Evolutionary conservation across 2,888 invertebrate species (phyloP).

Genomic region (Xylophagus ater): DNA sequence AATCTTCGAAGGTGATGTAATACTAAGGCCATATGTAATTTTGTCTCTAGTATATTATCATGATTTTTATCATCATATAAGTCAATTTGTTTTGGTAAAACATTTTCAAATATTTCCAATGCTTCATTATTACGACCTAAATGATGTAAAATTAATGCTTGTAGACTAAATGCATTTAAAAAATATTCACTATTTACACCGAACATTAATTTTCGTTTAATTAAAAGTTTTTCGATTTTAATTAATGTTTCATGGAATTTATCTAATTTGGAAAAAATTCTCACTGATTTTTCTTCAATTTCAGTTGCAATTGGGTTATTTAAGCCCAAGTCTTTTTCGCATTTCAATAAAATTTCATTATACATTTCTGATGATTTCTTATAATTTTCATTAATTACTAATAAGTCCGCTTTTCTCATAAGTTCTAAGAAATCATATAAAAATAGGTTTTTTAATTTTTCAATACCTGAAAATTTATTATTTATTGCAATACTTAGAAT

Average conservation of each 20-base stretch:
- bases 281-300: background rate
- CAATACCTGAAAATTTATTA: background rate
- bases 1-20: background rate
- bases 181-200: background rate
- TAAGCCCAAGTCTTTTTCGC: background rate
- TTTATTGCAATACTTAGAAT: background rate
- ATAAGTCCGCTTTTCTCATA: background rate
- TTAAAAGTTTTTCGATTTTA: background rate
- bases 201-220: background rate
- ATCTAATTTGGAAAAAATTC: background rate
- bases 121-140: background rate
- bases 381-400: background rate
- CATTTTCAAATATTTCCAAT: background rate
- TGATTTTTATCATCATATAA: background rate
- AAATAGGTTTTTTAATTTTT: background rate
- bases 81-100: background rate
- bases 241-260: background rate
- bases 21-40: background rate
- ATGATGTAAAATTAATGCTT: background rate
- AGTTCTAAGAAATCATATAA: too few species aligned
- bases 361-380: background rate
- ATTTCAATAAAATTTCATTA: background rate
- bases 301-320: background rate
- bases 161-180: background rate
- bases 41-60: background rate